Evolutionary conservation across 2,797 vertebrate species (phyloP), one percentile per base, ranked within the genome.

Genomic region (Melanotaenia maccullochi): DNA sequence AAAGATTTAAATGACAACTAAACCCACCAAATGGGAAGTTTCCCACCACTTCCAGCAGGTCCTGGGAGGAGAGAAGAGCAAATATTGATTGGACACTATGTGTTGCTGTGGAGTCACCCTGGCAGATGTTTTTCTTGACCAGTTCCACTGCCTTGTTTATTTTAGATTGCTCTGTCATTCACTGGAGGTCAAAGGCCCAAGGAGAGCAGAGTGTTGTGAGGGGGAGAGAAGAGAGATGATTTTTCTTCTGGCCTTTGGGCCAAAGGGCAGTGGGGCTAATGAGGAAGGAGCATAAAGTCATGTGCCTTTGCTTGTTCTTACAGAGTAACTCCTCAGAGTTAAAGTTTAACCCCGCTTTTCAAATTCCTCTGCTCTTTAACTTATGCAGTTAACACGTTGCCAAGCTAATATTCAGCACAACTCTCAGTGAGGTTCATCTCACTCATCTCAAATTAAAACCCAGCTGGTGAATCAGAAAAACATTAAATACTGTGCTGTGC

Each of bases 71-170:
- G 77, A 76, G 71, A 70, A 68, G 83, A 78, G 72, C 75, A 73
- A 71, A 85, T 93, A 89, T 93, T 93, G 88, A 92, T 93, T 85
- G 84, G 71, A 76, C 60, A 60, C 61, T 0, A 66, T 71, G 76
- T 76, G 81, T 81, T 88, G 69, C 76, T 87, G 71, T 47, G 60
- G 60, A 81, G 69, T 88, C 86, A 82, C 83, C 81, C 57, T 77
- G 90, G 87, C 94, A 95, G 94, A 95, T 95, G 94, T 93, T 93
- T 90, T 89, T 83, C 89, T 87, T 71, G 84, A 83, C 91, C 85
- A 79, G 78, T 91, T 90, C 85, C 70, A 59, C 75, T 35, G 73
- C 77, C 59, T 64, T 93, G 91, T 94, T 93, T 94, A 90, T 94
- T 93, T 92, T 91, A 89, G 90, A 91, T 88, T 84, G 88, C 90